Evolutionary conservation across 2,888 invertebrate genomes (phyloP).

Genomic region (Agrenia bidenticulata): DNA sequence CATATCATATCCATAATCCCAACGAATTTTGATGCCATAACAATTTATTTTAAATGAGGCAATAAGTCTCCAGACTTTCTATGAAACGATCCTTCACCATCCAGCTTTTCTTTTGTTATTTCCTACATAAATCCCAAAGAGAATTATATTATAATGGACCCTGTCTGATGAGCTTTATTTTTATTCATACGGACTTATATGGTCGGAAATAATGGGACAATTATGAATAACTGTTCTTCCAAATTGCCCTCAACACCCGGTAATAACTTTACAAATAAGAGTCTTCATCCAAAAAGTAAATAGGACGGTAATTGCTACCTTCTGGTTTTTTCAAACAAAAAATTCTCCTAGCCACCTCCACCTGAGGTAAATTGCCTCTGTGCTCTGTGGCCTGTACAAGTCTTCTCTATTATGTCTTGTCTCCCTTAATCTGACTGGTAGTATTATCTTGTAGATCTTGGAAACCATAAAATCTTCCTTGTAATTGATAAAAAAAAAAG

Average conservation of each 20-base stretch:
- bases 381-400: no score
- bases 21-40: constrained; percentile 10
- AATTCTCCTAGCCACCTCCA: no score
- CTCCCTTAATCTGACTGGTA: no score
- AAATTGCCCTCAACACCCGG: constrained; percentile 11
- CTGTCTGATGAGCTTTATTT: no score
- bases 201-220: constrained; percentile 15
- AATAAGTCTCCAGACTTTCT: background rate
- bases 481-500: no score
- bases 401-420: no score
- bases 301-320: constrained; percentile 21
- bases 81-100: background rate
- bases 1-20: background rate
- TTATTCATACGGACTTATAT: background rate
- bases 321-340: constrained; percentile 14
- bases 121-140: background rate
- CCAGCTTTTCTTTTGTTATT: background rate
- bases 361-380: no score
- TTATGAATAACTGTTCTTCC: constrained; percentile 26
- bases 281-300: constrained; percentile 16
- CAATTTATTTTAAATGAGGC: constrained; percentile 7
- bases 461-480: no score
- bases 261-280: constrained; percentile 12
- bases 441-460: no score
- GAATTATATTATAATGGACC: no score